Evolutionary conservation across 2,888 invertebrate species (phyloP), one percentile per base, ranked within the genome.

Genomic region (Hyposoter dolosus): DNA sequence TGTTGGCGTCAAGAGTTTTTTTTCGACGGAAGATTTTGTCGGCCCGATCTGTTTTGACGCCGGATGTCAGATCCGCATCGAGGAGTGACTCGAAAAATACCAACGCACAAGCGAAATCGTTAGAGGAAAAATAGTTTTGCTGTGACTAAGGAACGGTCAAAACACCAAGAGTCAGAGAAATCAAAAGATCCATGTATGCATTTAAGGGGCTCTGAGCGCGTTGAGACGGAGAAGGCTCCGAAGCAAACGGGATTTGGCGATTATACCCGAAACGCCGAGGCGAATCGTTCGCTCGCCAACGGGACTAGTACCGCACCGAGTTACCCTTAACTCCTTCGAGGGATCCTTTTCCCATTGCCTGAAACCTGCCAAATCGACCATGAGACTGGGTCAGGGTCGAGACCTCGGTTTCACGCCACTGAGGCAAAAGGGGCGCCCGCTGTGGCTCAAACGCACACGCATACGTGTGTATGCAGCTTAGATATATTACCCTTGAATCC

Each of bases 191-290:
- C 40, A 50, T 63, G 71, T 56, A n/a, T 50, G 28, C 12, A 47
- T 12, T 68, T 79, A 78, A 83, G 83, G 85, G 83, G 69, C 60
- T 60, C 40, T 7, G 19, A 82, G 80, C 83, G 88, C 84, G 86
- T 72, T 84, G 83, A 87, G 87, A 85, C n/a, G n/a, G 53, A 17
- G 82, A 47, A n/a, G 75, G 66, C 82, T 76, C 85, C 87, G 87
- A 82, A 87, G 88, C 86, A 88, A 92, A 92, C 88, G 89, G 90
- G 92, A 91, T 92, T 92, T 90, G 88, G 79, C 90, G 92, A 91
- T 91, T 91, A 28, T 28, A 90, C 87, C 66, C 77, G 72, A 86
- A 84, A 83, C 81, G 40, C 66, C 63, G 71, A 76, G 43, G 60
- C 68, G 60, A 82, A 84, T 75, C 60, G 63, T 76, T 43, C 6